Evolutionary conservation across 2,797 vertebrate species (phyloP).

Genomic region (Coracias cyanogaster): DNA sequence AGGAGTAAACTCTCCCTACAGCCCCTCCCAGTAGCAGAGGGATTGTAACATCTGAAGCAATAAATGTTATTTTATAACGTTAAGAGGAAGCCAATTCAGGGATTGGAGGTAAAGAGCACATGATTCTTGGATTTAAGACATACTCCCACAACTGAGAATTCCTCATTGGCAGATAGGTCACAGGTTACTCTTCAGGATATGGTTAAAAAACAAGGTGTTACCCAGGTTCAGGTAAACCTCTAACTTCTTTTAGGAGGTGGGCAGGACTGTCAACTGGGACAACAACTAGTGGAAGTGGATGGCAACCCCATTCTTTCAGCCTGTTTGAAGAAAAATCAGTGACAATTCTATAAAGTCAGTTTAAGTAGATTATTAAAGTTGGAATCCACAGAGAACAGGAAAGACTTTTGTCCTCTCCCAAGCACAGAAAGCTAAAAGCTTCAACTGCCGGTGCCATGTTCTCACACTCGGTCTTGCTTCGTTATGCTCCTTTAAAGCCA

Average conservation of each 20-base stretch:
- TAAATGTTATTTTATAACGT: no score
- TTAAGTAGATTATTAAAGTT: not conserved
- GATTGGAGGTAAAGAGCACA: not conserved
- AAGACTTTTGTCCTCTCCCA: not conserved
- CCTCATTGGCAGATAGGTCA: rapidly evolving
- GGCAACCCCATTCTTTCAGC: not conserved
- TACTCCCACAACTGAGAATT: not conserved
- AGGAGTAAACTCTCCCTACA: not conserved
- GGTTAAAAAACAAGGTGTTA: not conserved
- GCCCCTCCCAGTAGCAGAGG: not conserved
- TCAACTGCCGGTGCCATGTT: not conserved
- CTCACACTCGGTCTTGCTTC: not conserved
- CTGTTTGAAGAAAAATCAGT: not conserved
- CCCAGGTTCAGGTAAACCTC: not conserved
- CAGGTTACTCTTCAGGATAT: not conserved
- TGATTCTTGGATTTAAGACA: not conserved
- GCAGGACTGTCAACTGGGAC: not conserved
- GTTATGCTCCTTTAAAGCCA: not conserved
- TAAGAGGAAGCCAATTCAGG: not conserved
- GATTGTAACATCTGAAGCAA: not conserved
- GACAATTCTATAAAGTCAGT: not conserved
- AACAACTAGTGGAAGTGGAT: not conserved
- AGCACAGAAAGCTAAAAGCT: not conserved
- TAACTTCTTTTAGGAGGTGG: not conserved
- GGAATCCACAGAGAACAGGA: not conserved